A percentile compares a stretch with the other conserved stretches of the same genome.
Evolutionary conservation across 2,113 vertebrate genomes (phyloP).

Genomic region (Oryzias celebensis): DNA sequence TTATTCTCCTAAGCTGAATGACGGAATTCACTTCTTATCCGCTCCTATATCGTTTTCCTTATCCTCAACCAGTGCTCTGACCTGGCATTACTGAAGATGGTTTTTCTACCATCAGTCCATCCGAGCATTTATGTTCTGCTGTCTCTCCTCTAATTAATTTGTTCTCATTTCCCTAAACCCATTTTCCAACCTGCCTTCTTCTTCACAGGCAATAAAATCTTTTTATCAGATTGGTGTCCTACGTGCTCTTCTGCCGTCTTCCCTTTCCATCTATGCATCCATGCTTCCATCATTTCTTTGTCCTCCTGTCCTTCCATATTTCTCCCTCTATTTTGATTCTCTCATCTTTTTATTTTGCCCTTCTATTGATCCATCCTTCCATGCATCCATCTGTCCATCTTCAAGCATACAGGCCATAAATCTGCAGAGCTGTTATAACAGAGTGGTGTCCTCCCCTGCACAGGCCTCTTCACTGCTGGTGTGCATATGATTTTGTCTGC

Average conservation of each 20-base stretch:
- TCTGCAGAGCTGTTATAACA: slow-evolving; percentile 57
- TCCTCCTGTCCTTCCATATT: slow-evolving; percentile 53
- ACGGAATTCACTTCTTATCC: slow-evolving; percentile 49
- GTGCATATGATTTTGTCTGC: slow-evolving; percentile 32
- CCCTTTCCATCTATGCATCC: slow-evolving; percentile 32
- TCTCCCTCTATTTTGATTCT: slow-evolving; percentile 42
- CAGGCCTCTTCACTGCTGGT: slow-evolving; percentile 75
- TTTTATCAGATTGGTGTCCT: slow-evolving; percentile 41
- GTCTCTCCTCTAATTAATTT: slow-evolving; percentile 33
- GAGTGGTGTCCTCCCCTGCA: slow-evolving; percentile 71
- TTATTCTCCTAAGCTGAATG: slow-evolving; percentile 45
- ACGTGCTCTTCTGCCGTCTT: slow-evolving; percentile 62
- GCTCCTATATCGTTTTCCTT: slow-evolving; percentile 32
- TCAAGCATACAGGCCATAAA: slow-evolving; percentile 67
- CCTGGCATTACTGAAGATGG: slow-evolving; percentile 44
- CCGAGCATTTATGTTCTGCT: slow-evolving; percentile 40
- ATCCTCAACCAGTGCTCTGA: slow-evolving; percentile 28
- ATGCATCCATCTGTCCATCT: slow-evolving; percentile 61
- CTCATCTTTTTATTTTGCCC: slow-evolving; percentile 47
- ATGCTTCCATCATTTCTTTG: slow-evolving; percentile 48
- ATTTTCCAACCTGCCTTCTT: slow-evolving; percentile 21
- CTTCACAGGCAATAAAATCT: slow-evolving; percentile 59
- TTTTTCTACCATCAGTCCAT: slow-evolving; percentile 49
- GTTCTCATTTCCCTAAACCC: slow-evolving; percentile 51
- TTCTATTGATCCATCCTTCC: slow-evolving; percentile 54